Base-by-base conservation (phyloP, 2,888 invertebrate genomes). In the Lasioglossum leucozonium region DNA sequence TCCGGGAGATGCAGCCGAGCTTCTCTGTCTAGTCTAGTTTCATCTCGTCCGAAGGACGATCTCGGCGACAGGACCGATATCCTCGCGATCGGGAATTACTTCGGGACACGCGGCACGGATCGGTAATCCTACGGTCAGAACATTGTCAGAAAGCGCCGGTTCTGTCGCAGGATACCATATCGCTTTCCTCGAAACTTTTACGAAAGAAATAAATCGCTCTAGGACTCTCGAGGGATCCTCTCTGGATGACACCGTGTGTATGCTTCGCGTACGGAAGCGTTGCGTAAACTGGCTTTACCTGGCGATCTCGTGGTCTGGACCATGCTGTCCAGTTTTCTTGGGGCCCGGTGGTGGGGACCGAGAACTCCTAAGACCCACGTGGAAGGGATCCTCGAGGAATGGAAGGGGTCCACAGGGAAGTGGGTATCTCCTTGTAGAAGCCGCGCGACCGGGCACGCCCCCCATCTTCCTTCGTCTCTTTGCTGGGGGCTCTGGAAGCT, bases 301-400 rank as follows among this genome's bases (percentile, higher is more conserved):
- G 91, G 83, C 90, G 90, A 94, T 94, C 94, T 94, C 93, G 93
- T 94, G 93, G 93, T 88, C 94, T 94, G 94, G 94, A 94, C 94
- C 94, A 94, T 89, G 94, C 94, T 93, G 94, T 91, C 90, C 91
- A 91, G 92, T 93, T 93, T 93, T 94, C 94, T 93, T 92, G 72
- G 89, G 92, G 88, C 79, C 82, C 73, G 67, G 72, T 88, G 89
- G 89, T 88, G 90, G 91, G 92, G 89, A 79, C 76, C 73, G 85
- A 89, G 88, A 89, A 87, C 89, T 91, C 83, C 83, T 84, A 88
- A 80, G 87, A 62, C 87, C 82, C 86, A 88, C 81, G 89, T 91
- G 92, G 94, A 91, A 93, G 90, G 93, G 93, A 92, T 90, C 87
- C 88, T 74, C 75, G 88, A 88, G 84, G 79, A 87, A 88, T 91